phyloP scores from a whole-genome alignment of 1,140 invertebrate genomes.

The Plectrocnemia conspersa region DNA sequence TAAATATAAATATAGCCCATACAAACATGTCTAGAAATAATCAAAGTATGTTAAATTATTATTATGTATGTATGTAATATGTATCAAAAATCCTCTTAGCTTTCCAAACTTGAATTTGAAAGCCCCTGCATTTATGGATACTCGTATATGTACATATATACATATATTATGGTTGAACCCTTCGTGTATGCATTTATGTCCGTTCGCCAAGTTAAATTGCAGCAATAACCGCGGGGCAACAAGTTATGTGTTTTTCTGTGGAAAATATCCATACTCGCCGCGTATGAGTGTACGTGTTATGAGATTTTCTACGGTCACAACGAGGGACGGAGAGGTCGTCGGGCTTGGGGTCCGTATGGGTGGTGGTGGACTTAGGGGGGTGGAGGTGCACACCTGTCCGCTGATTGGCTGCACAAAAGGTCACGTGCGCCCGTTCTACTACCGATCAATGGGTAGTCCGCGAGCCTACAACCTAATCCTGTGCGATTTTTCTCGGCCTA shows the following conservation, averaged over 20 bases:
- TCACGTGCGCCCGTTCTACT: constrained; percentile 26
- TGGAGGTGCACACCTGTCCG: constrained; percentile 24
- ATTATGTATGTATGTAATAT: too few relatives aligned
- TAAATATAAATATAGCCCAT: too few relatives aligned
- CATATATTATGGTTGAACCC: neutral
- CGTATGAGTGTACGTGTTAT: too few relatives aligned
- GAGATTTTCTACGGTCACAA: too few relatives aligned
- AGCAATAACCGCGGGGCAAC: neutral
- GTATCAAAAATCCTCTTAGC: too few relatives aligned
- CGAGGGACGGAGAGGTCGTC: neutral
- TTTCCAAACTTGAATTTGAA: too few relatives aligned
- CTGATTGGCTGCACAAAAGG: constrained; percentile 33
- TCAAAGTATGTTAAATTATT: too few relatives aligned
- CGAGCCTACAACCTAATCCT: constrained; percentile 17
- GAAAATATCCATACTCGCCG: neutral
- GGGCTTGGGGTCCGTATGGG: neutral
- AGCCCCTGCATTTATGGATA: neutral
- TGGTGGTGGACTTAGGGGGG: neutral
- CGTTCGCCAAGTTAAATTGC: neutral
- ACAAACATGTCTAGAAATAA: too few relatives aligned
- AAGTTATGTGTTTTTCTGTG: constrained; percentile 1
- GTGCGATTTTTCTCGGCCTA: too few relatives aligned
- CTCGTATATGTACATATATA: neutral
- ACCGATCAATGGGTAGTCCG: constrained; percentile 28
- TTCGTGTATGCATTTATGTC: neutral